Percentiles rank a stretch among this genome's conserved stretches.
phyloP scores from a whole-genome alignment of 2,113 vertebrate genomes.

The Eptesicus fuscus region DNA sequence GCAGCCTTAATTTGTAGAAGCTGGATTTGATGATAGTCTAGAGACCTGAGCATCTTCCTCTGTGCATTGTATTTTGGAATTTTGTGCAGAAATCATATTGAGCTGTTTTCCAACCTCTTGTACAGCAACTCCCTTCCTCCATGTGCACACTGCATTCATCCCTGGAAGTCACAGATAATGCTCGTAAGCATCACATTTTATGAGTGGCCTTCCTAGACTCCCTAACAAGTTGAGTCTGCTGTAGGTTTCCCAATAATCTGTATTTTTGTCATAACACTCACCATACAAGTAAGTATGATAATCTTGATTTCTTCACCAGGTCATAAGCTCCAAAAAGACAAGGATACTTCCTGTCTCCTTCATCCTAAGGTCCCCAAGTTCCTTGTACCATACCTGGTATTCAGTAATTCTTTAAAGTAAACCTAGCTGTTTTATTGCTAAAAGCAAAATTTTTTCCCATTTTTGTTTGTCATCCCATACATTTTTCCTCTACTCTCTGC shows the following conservation, averaged over 20 bases:
- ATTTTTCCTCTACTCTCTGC: constrained; percentile 12
- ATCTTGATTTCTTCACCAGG: not conserved
- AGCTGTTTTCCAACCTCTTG: not conserved
- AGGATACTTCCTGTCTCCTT: not conserved
- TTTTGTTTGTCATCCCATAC: not conserved
- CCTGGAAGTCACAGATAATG: not conserved
- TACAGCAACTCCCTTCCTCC: not conserved
- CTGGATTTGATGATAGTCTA: not conserved
- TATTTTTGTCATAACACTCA: not conserved
- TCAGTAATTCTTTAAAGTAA: constrained; percentile 28
- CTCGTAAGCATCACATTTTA: not conserved
- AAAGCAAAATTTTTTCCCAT: not conserved
- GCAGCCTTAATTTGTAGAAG: not conserved
- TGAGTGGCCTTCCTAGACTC: not conserved
- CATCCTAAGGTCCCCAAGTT: not conserved
- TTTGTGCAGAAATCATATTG: not conserved
- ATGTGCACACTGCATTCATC: not conserved
- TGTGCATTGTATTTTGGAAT: not conserved
- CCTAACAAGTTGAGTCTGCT: not conserved
- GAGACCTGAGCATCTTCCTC: not conserved
- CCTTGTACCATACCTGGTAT: not conserved
- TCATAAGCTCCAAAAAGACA: not conserved
- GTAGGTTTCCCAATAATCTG: not conserved
- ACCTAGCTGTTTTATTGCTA: not conserved
- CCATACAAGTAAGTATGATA: not conserved